Base-by-base conservation (phyloP, 2,113 vertebrate species). In the Xenopus laevis region DNA sequence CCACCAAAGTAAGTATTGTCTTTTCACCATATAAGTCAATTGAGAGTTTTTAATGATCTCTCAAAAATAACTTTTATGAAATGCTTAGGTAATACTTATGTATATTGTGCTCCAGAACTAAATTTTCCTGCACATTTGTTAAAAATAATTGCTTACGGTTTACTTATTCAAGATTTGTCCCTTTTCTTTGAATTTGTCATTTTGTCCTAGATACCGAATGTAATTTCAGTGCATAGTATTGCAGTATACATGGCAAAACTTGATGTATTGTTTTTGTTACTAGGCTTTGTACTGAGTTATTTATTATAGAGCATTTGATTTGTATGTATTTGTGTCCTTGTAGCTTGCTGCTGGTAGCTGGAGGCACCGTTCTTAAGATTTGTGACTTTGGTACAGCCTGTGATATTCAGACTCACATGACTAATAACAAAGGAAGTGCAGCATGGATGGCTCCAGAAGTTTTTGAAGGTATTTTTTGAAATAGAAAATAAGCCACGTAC, bases 381-480 rank as follows among this genome's bases (percentile, higher is more conserved):
- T 99, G 97, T 83, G 97, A 99, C 88, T 99, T 99, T 86, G 97
- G 97, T 86, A 99, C 97, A 81, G 97, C 97, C 27, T 99, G 97
- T 85, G 97, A 99, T 87, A 99, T 99, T 91, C 97, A 99, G 89
- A 99, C 97, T 71, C 97, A 99, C 84, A 99, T 99, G 97, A 99
- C 97, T 86, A 99, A 99, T 88, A 99, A 99, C 88, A 99, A 99
- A 86, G 97, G 97, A 77, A 99, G 97, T 82, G 97, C 97, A 77
- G 97, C 97, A 46, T 99, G 97, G 97, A 99, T 99, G 97, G 97
- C 97, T 71, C 97, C 97, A 52, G 97, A 99, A 89, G 97, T 99
- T 78, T 99, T 99, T 88, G 97, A 99, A 98, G 97, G 97, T 90
- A 93, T 93, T 79, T 71, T 77, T 21, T 30, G n/a, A n/a, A n/a